phyloP scores from a whole-genome alignment of 2,797 vertebrate species.

The Gymnocypris eckloni region DNA sequence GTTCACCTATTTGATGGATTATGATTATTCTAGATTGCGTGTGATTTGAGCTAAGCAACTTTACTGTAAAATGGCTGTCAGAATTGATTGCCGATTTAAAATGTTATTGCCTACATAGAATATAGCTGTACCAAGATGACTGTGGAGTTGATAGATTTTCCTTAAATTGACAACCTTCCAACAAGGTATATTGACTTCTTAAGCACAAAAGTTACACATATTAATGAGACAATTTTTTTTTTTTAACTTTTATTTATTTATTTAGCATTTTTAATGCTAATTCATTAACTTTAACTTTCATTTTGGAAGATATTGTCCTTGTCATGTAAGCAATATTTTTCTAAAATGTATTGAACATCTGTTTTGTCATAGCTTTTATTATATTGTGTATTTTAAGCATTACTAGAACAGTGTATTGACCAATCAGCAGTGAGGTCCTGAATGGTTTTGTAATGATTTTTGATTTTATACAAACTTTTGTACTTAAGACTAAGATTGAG shows the following conservation, averaged over 20 bases:
- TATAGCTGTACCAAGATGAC: background rate
- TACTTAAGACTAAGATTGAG: background rate
- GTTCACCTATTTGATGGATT: background rate
- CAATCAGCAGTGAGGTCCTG: background rate
- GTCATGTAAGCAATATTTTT: background rate
- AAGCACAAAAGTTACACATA: too few relatives aligned
- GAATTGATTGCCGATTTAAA: background rate
- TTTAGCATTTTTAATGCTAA: background rate
- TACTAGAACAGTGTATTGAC: background rate
- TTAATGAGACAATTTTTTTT: too few relatives aligned
- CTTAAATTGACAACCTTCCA: background rate
- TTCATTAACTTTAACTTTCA: background rate
- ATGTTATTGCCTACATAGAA: constrained; percentile 4
- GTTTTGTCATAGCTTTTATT: constrained; percentile 5
- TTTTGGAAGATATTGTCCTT: background rate
- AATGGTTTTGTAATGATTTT: background rate
- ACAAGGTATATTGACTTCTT: too few relatives aligned
- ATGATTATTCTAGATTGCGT: background rate
- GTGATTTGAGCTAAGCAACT: background rate
- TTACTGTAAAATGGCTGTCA: background rate
- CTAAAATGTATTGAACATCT: background rate
- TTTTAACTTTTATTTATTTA: too few relatives aligned
- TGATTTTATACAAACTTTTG: background rate
- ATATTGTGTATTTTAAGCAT: background rate
- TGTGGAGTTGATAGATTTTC: background rate